phyloP scores from a whole-genome alignment of 2,888 invertebrate species.

The Aporophyla lueneburgensis region DNA sequence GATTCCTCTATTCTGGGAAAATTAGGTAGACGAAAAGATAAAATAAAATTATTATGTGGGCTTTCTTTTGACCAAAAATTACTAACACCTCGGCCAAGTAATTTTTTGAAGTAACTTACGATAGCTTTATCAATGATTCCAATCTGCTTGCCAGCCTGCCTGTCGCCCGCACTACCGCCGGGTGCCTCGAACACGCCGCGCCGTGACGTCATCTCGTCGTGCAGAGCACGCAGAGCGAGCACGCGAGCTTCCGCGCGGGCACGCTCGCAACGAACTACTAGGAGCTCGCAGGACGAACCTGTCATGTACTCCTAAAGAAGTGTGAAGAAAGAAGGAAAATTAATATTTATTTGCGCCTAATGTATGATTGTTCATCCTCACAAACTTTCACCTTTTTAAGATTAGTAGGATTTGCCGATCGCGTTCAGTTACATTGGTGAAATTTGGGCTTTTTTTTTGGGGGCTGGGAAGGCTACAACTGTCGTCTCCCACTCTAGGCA shows the following conservation, averaged over 20 bases:
- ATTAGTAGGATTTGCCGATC: too few species aligned
- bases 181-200: conserved; percentile 70
- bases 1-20: neutral
- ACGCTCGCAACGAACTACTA: conserved; percentile 79
- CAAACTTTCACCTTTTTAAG: too few species aligned
- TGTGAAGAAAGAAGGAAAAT: too few species aligned
- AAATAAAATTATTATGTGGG: neutral
- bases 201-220: conserved; percentile 69
- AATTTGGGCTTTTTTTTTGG: too few species aligned
- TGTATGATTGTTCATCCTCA: too few species aligned
- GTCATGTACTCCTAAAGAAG: conserved; percentile 70
- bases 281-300: conserved; percentile 77
- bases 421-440: too few species aligned
- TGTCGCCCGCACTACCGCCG: neutral
- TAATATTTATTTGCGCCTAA: neutral
- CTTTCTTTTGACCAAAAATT: neutral
- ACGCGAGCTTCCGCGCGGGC: conserved; percentile 73
- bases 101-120: conserved; percentile 69
- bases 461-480: too few species aligned
- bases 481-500: too few species aligned
- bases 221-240: conserved; percentile 63
- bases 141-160: conserved; percentile 62
- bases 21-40: neutral
- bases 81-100: neutral
- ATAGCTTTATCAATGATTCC: conserved; percentile 76